phyloP scores from a whole-genome alignment of 2,113 vertebrate genomes.

The Ochotona curzoniae region DNA sequence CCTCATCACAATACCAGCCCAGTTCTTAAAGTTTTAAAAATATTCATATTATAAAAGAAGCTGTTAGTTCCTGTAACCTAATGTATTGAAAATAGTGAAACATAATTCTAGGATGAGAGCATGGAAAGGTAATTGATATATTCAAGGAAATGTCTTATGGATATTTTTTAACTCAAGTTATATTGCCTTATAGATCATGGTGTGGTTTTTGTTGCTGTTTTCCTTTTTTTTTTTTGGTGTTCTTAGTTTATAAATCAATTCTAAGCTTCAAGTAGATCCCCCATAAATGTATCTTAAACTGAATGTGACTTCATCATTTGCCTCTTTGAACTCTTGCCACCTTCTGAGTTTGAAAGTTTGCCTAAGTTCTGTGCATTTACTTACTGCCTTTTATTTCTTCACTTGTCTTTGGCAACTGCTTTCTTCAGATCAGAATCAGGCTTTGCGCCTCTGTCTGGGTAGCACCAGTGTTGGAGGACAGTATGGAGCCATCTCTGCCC shows the following conservation, averaged over 20 bases:
- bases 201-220: too few relatives aligned
- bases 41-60: slow-evolving; percentile 16
- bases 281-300: slow-evolving; percentile 39
- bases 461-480: slow-evolving; percentile 95
- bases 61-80: neutral
- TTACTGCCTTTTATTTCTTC: neutral
- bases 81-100: slow-evolving; percentile 37
- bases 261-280: neutral
- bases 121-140: slow-evolving; percentile 12
- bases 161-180: neutral
- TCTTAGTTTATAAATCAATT: slow-evolving; percentile 11
- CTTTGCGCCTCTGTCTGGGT: slow-evolving; percentile 95
- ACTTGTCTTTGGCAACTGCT: slow-evolving; percentile 39
- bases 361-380: neutral
- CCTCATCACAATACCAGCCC: too few relatives aligned
- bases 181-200: neutral
- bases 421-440: slow-evolving; percentile 95
- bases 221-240: neutral
- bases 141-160: neutral
- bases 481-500: slow-evolving; percentile 96
- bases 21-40: slow-evolving; percentile 16
- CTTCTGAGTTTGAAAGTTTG: slow-evolving; percentile 1
- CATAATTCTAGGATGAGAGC: neutral
- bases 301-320: neutral
- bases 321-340: slow-evolving; percentile 46